These are phyloP conservation scores for Knipowitschia caucasica DNA, from an alignment of 2,797 vertebrate species.

Conservation along the genomic window DNA sequence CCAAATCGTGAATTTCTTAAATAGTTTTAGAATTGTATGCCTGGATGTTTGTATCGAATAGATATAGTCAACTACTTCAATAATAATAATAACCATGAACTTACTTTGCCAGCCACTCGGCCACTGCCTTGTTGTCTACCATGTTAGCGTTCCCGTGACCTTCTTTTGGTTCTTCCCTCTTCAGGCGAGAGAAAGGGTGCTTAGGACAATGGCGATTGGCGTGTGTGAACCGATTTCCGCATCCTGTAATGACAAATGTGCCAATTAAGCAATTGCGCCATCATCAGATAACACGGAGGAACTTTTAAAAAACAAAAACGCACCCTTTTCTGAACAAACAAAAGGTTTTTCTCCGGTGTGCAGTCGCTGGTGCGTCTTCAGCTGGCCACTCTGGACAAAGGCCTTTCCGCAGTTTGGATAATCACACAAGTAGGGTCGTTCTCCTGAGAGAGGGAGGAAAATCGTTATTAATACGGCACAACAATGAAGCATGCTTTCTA, in stretches of 20 bases:
- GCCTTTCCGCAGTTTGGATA: constrained; percentile 96
- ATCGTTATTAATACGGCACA: neutral
- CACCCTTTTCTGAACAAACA: constrained; percentile 96
- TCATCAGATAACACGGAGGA: neutral
- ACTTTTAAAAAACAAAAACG: constrained; percentile 36
- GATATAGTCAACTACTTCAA: too few species aligned
- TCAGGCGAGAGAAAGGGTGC: constrained; percentile 93
- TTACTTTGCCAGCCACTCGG: constrained; percentile 96
- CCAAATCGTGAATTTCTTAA: too few species aligned
- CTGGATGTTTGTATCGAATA: too few species aligned
- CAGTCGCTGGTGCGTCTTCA: constrained; percentile 98
- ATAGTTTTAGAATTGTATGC: too few species aligned
- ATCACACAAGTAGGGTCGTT: constrained; percentile 95
- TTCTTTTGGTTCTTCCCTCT: constrained; percentile 87
- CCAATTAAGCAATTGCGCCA: neutral
- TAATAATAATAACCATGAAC: constrained; percentile 31
- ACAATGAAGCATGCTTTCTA: neutral
- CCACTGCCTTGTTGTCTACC: constrained; percentile 92
- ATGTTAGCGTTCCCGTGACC: constrained; percentile 81
- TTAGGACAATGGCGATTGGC: constrained; percentile 97
- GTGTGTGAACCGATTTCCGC: constrained; percentile 94
- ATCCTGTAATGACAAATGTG: constrained; percentile 72
- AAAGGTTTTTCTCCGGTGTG: constrained; percentile 99
- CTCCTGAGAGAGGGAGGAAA: constrained; percentile 71
- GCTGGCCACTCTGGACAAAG: constrained; percentile 97